Conservation (phyloP, 2,888 invertebrate genomes). For the Lasioglossum pauxillum region DNA sequence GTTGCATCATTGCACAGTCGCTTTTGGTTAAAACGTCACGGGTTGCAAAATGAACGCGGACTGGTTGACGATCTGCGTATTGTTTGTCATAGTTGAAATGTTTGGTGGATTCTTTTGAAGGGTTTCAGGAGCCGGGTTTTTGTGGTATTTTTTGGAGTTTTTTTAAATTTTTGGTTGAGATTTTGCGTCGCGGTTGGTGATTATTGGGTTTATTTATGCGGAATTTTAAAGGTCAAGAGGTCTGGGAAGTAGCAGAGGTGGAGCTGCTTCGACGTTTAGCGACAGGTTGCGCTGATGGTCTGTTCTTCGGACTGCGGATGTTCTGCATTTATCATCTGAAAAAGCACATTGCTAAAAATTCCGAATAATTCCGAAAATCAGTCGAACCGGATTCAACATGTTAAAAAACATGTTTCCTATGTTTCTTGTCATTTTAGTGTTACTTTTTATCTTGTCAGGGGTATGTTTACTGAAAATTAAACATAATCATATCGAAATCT, state of each 20-base stretch:
- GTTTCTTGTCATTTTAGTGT: no score
- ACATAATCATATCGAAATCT: no score
- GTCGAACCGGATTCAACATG: no score
- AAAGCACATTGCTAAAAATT: no score
- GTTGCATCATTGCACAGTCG: not conserved
- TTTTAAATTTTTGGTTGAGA: not conserved
- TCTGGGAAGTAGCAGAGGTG: not conserved
- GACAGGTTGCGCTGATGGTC: not conserved
- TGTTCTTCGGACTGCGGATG: not conserved
- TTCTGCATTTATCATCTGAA: no score
- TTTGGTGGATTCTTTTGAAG: not conserved
- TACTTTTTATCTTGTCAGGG: no score
- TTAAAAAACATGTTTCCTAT: no score
- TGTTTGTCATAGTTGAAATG: not conserved
- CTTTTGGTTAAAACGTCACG: not conserved
- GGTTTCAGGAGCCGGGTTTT: not conserved
- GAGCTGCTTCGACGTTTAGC: not conserved
- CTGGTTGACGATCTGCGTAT: not conserved
- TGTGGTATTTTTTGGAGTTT: not conserved
- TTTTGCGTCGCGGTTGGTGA: not conserved
- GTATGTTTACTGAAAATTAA: no score
- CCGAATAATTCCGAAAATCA: no score
- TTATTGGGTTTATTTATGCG: not conserved
- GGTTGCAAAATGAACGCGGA: not conserved
- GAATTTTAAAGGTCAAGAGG: not conserved